A percentile compares a stretch with the other conserved stretches of the same genome.
These are phyloP conservation scores for Conus canariensis DNA, from an alignment of 2,888 invertebrate species.

Conservation along the genomic window DNA sequence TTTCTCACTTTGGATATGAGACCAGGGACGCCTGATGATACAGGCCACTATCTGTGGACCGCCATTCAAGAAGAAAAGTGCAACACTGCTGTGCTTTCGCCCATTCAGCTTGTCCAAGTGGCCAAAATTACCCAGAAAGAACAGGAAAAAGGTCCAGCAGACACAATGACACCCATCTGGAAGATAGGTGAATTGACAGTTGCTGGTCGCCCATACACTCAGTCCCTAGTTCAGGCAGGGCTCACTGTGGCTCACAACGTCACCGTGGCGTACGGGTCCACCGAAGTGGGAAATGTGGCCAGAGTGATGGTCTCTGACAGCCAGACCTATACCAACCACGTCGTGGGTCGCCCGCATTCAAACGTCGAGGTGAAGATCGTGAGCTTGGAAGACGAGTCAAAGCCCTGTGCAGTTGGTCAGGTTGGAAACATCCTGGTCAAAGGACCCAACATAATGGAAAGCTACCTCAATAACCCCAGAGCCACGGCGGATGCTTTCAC, in stretches of 20 bases:
- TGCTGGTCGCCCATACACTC: background rate
- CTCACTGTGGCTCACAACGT: background rate
- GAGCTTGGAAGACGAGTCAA: background rate
- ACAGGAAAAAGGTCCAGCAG: background rate
- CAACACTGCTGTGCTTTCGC: background rate
- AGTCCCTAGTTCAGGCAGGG: background rate
- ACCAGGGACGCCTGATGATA: background rate
- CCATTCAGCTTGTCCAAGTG: background rate
- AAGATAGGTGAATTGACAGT: background rate
- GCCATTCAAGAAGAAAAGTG: background rate
- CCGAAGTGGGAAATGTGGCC: background rate
- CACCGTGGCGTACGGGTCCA: background rate
- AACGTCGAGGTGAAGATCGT: slow-evolving; percentile 17
- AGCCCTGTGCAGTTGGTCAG: background rate
- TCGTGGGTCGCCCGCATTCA: background rate
- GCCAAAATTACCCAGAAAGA: background rate
- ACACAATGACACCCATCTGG: background rate
- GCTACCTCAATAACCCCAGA: slow-evolving; percentile 30
- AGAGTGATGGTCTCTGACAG: background rate
- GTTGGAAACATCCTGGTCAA: slow-evolving; percentile 34
- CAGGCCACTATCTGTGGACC: background rate
- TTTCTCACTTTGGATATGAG: background rate
- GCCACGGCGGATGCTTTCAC: slow-evolving; percentile 31
- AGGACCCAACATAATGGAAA: background rate
- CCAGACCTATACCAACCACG: slow-evolving; percentile 6